A percentile compares a stretch with the other conserved stretches of the same genome.
Conservation (phyloP, 1,140 invertebrate genomes). For the Drosophila nannoptera region DNA sequence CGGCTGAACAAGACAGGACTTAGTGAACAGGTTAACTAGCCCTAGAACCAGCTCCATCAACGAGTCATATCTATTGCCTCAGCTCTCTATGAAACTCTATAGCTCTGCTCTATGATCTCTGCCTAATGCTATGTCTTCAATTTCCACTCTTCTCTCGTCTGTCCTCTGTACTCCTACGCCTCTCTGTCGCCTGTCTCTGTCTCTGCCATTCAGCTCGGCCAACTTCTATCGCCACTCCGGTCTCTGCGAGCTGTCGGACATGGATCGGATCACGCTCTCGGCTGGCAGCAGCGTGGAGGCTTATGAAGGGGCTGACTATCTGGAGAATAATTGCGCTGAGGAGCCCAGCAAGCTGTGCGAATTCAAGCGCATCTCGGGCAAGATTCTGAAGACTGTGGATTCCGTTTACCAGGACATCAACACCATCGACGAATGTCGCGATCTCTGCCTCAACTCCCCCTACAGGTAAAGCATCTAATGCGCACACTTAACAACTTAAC, state of each 20-base stretch:
- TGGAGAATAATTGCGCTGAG: constrained; percentile 94
- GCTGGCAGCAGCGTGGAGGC: constrained; percentile 86
- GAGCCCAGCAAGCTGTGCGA: constrained; percentile 95
- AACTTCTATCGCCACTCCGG: constrained; percentile 92
- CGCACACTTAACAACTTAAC: neutral
- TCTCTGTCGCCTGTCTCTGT: constrained; percentile 28
- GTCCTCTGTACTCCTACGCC: constrained; percentile 36
- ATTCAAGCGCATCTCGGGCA: constrained; percentile 91
- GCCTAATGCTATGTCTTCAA: constrained; percentile 50
- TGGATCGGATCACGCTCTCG: constrained; percentile 92
- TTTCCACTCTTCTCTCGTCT: constrained; percentile 34
- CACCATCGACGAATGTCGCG: constrained; percentile 90
- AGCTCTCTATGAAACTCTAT: constrained; percentile 1
- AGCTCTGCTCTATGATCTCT: constrained; percentile 21
- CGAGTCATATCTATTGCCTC: neutral
- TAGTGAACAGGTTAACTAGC: no score
- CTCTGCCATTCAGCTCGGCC: constrained; percentile 85
- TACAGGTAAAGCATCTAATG: constrained; percentile 80
- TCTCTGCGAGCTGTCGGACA: constrained; percentile 91
- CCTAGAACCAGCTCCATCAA: no score
- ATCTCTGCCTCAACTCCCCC: constrained; percentile 92
- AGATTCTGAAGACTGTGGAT: constrained; percentile 95
- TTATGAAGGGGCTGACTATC: constrained; percentile 87
- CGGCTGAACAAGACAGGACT: no score
- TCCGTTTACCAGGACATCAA: constrained; percentile 94